These are phyloP conservation scores for Encarsia formosa DNA, from an alignment of 2,888 invertebrate species.

Conservation along the genomic window DNA sequence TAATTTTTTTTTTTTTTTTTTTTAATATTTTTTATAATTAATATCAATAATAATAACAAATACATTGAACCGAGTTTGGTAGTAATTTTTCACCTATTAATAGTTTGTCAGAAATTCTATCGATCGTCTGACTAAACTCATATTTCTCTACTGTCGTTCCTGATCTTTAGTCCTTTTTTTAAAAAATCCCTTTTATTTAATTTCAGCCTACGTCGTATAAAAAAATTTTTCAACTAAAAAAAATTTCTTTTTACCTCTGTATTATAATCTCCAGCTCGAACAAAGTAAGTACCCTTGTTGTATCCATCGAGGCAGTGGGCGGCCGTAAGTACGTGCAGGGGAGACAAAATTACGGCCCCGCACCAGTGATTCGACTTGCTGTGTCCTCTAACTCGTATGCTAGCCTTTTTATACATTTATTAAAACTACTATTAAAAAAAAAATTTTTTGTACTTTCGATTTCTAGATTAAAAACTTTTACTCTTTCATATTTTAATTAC, in stretches of 20 bases:
- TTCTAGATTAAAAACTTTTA: no score
- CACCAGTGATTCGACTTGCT: constrained; percentile 57
- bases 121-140: no score
- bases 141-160: no score
- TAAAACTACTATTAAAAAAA: background rate
- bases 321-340: constrained; percentile 65
- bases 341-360: constrained; percentile 67
- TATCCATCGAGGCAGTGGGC: constrained; percentile 70
- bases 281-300: constrained; percentile 63
- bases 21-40: no score
- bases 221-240: no score
- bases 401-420: constrained; percentile 52
- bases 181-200: background rate
- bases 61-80: no score
- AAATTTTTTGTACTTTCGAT: background rate
- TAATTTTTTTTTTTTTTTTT: background rate
- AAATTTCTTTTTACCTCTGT: constrained; percentile 59
- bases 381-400: constrained; percentile 60
- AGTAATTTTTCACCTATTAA: no score
- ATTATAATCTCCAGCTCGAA: constrained; percentile 73
- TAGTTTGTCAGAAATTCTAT: no score
- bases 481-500: no score
- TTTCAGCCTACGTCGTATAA: background rate
- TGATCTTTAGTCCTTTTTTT: background rate
- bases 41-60: no score